Base-by-base conservation (phyloP, 2,888 invertebrate species). In the Zelleria hepariella region DNA sequence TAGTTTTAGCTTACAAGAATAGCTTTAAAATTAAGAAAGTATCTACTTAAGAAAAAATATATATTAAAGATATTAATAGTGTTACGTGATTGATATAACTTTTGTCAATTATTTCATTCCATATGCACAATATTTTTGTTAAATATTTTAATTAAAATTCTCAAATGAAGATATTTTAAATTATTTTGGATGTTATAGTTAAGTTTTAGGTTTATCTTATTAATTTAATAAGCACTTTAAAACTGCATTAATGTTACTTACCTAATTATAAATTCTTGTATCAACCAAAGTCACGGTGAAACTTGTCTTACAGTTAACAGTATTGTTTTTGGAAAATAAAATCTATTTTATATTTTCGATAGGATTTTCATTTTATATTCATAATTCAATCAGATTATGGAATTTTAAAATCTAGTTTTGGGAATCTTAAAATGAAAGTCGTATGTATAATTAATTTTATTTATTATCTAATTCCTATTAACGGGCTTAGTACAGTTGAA, bases 381-480 rank as follows among this genome's bases (percentile, higher is more conserved):
- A 18, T 8, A 26, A 52, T 3, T n/a, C 53, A 25, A 25, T 5
- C 10, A 10, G 3, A 20, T 55, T 20, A 27, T 24, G n/a, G 18
- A 49, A 18, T 4, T 10, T 3, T 24, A 10, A n/a, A 0, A 26
- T 21, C n/a, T 26, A 8, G n/a, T 10, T 21, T 21, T 8, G 21
- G 48, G 57, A 26, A 47, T 6, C 23, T 62, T 51, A 51, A 71
- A 75, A 72, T 65, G 72, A 77, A 80, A 77, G 65, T 60, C 64
- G 61, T 57, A 57, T 20, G 73, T 82, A 80, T 84, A 80, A 82
- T 86, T 86, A 84, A 80, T 85, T 84, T 84, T 86, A 86, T 86
- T 87, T 86, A 87, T 84, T 85, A 86, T 79, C 86, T 87, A 86
- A 78, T 76, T 82, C 80, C 86, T 86, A 86, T 86, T 77, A 82